Evolutionary conservation across 92 coral and sea anemone species (phyloP).

Genomic region (Chrysogorgia sp.): DNA sequence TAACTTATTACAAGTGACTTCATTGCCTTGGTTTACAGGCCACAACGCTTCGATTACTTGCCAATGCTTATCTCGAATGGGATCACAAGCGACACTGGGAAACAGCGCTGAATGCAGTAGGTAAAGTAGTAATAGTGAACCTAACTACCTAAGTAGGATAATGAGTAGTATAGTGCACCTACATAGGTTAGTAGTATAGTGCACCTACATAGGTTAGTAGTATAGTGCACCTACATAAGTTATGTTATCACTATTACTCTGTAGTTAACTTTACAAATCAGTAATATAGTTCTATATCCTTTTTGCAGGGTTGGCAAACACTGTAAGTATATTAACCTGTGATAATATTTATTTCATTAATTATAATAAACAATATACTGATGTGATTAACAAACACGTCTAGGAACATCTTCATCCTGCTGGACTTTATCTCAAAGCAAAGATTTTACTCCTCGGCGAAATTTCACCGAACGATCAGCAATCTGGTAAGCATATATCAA

Average conservation of each 20-base stretch:
- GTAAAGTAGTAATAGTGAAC: slow-evolving; percentile 50
- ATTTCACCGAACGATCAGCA: slow-evolving; percentile 68
- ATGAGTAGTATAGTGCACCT: background rate
- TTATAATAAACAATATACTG: background rate
- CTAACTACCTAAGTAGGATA: background rate
- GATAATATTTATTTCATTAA: background rate
- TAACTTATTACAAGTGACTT: background rate
- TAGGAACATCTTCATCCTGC: slow-evolving; percentile 95
- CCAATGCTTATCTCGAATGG: slow-evolving; percentile 94
- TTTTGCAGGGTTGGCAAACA: slow-evolving; percentile 88
- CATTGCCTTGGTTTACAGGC: slow-evolving; percentile 53
- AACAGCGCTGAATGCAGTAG: slow-evolving; percentile 91
- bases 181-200: background rate
- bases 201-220: background rate
- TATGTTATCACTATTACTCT: background rate
- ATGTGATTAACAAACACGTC: background rate
- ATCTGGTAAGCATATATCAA: slow-evolving; percentile 61
- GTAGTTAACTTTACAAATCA: background rate
- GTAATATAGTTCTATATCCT: slow-evolving; percentile 5
- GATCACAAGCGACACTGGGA: slow-evolving; percentile 81
- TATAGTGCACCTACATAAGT: background rate
- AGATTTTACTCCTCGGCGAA: slow-evolving; percentile 69
- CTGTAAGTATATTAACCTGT: slow-evolving; percentile 71
- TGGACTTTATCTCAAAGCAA: slow-evolving; percentile 90
- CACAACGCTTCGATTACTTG: slow-evolving; percentile 86